Evolutionary conservation across 2,797 vertebrate genomes (phyloP), one percentile per base, ranked within the genome.

Genomic region (Neosalanx taihuensis): DNA sequence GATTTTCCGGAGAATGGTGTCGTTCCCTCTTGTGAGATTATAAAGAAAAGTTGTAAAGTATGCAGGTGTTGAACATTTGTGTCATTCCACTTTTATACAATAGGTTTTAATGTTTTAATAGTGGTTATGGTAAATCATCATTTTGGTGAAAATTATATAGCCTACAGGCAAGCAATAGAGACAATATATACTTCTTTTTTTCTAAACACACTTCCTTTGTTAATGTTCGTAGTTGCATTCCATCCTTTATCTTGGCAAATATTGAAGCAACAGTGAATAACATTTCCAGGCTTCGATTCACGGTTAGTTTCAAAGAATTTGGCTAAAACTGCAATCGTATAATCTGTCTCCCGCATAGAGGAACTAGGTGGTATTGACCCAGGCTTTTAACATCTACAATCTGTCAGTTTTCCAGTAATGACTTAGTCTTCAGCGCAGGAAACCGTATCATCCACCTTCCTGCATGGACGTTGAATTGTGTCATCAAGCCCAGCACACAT

Each of bases 101-200:
- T 77, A 82, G 64, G 70, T 79, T 60, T 84, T 81, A 51, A 83
- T 83, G 71, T 85, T 76, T 81, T 78, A 75, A 73, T 83, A 71
- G 77, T 84, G 67, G 72, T 81, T 85, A 78, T 81, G 80, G 70
- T 86, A 69, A 74, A 69, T 79, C 73, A 74, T 82, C 65, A 79
- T 67, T 73, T 78, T 75, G 71, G 67, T 82, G 56, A 77, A 72
- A 26, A 80, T 67, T 18, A 37, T n/a, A 33, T 46, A 26, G 23
- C 23, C 23, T 26, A 73, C 26, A 23, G 76, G 69, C 73, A 75
- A 76, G 64, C 51, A 74, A 70, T 81, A 85, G 75, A 81, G 56
- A 79, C 64, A 72, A 72, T 46, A 46, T 46, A 46, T 46, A 13
- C 41, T 12, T 12, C 9, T 46, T 46, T 46, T 46, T 46, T 3